Percentiles rank a stretch among this genome's conserved stretches.
Conservation (phyloP, 1,140 invertebrate genomes). For the Nasonia longicornis region DNA sequence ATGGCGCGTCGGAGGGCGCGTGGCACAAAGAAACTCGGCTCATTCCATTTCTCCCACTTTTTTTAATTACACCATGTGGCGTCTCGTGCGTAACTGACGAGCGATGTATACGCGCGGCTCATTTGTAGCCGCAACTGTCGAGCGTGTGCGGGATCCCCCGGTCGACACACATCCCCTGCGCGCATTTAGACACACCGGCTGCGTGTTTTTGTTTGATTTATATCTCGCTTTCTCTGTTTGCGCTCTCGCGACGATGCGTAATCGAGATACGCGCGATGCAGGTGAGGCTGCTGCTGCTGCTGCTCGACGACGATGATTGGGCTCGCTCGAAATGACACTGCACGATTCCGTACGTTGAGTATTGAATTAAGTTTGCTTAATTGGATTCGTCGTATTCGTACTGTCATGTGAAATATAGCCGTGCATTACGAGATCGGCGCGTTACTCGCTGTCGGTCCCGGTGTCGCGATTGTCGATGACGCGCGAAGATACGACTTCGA, state of each 20-base stretch:
- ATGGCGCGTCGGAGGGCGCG: constrained; percentile 59
- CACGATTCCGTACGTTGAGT: background rate
- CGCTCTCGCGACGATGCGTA: constrained; percentile 13
- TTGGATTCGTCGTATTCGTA: constrained; percentile 16
- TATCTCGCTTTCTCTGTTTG: background rate
- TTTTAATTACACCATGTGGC: constrained; percentile 68
- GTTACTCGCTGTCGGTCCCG: background rate
- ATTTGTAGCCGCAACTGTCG: constrained; percentile 62
- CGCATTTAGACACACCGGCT: background rate
- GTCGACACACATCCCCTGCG: constrained; percentile 33
- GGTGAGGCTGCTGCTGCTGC: constrained; percentile 8
- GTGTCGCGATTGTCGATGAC: background rate
- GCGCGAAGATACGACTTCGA: background rate
- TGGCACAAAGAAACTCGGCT: constrained; percentile 59
- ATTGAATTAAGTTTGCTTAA: constrained; percentile 7
- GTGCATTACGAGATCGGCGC: background rate
- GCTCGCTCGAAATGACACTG: background rate
- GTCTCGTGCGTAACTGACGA: constrained; percentile 43
- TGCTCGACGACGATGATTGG: constrained; percentile 4
- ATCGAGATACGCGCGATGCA: background rate
- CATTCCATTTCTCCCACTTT: constrained; percentile 46
- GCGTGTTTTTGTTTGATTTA: constrained; percentile 18
- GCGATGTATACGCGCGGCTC: constrained; percentile 42
- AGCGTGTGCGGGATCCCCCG: constrained; percentile 33
- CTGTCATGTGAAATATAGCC: constrained; percentile 1